These are phyloP conservation scores for Vanacampus margaritifer DNA, from an alignment of 2,113 vertebrate species.

Conservation along the genomic window DNA sequence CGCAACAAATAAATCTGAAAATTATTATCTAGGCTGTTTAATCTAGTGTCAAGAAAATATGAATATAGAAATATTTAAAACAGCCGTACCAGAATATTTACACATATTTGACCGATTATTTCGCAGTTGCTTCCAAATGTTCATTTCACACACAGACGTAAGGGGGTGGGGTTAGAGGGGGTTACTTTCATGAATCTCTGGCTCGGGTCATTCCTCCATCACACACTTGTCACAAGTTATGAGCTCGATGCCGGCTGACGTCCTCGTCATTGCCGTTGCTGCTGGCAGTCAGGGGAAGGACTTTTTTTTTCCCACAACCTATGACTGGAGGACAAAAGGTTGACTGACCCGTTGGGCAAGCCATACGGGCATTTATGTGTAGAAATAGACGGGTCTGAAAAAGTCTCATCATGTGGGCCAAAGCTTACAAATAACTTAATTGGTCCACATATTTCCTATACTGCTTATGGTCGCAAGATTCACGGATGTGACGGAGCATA, in stretches of 20 bases:
- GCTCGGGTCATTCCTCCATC: conserved; percentile 52
- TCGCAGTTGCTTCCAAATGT: background rate
- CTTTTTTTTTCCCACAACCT: conserved; percentile 40
- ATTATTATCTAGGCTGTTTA: background rate
- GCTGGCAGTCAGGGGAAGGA: conserved; percentile 39
- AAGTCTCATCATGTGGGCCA: background rate
- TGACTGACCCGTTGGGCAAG: background rate
- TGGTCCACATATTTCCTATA: too few species aligned
- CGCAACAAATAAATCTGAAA: background rate
- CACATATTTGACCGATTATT: background rate
- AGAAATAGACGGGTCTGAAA: background rate
- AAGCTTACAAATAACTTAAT: conserved; percentile 12
- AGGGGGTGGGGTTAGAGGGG: background rate
- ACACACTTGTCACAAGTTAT: conserved; percentile 68
- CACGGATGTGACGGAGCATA: too few species aligned
- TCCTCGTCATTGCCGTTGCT: conserved; percentile 49
- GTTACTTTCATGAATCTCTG: conserved; percentile 36
- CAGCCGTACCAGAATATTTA: too few species aligned
- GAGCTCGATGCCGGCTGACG: conserved; percentile 53
- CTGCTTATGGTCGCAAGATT: too few species aligned
- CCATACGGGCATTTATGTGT: conserved; percentile 5
- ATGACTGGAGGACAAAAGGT: conserved; percentile 25
- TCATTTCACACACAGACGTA: conserved; percentile 2
- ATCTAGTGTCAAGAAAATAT: background rate
- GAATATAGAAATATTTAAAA: background rate